Evolutionary conservation across 1,140 invertebrate species (phyloP), one percentile per base, ranked within the genome.

Genomic region (Aplysia californica): DNA sequence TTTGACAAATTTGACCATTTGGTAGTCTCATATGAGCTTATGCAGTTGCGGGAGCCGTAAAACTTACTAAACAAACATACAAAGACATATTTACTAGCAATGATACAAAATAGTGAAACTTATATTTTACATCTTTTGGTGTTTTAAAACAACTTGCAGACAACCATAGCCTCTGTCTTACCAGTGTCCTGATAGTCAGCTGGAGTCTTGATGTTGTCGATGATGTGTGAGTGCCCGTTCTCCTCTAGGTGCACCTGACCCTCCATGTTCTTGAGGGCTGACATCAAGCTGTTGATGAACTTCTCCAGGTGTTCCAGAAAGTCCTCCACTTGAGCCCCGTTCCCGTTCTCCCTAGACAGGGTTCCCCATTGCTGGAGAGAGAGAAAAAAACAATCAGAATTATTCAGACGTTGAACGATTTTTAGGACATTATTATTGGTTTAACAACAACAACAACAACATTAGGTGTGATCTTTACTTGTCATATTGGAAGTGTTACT

Each of bases 271-370:
- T 82, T 80, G 15, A 86, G 79, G 23, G 89, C 86, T 41, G 84
- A 84, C 35, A 81, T 82, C n/a, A 90, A 77, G 67, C 83, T 89
- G 44, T 64, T 83, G 29, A 87, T 81, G 76, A 90, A 90, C 61
- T 86, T 86, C 76, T 90, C 87, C 36, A 90, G 66, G 50, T 84
- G 82, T 78, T 90, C 89, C 33, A 90, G 75, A 77, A 90, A 90
- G 70, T 90, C 87, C 68, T 84, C 84, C 39, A 89, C 85, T 56
- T 86, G 82, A 10, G 80, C 76, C 66, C 82, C 84, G 74, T 77
- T 80, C 1, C 78, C 79, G 77, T 84, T 83, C 33, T 82, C 82
- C 59, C 79, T 79, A 10, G 79, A 79, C 39, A 88, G 79, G 10
- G 78, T 80, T 23, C 87, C 85, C 85, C 85, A 88, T 79, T 78